Conservation (phyloP, 2,797 vertebrate genomes). For the Mormyrus proboscirostris region DNA sequence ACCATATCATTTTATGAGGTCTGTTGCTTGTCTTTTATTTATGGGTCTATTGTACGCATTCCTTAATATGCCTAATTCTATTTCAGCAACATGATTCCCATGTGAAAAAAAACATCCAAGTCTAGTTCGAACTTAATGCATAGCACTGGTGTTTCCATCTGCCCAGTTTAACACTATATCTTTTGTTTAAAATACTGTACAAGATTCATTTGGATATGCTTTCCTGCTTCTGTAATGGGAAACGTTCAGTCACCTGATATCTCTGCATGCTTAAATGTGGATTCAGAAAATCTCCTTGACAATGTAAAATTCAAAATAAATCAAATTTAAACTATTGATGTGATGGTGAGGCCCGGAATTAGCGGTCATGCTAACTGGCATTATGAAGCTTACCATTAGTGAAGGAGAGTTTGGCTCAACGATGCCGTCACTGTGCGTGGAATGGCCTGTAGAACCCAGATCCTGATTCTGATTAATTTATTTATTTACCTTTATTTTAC, state of each 20-base stretch:
- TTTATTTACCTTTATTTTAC: too few species aligned
- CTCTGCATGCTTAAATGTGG: background rate
- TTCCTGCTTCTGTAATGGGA: background rate
- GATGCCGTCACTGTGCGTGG: background rate
- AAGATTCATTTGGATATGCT: background rate
- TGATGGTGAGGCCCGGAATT: background rate
- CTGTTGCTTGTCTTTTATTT: background rate
- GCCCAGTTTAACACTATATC: too few species aligned
- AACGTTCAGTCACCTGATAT: background rate
- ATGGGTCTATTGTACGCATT: background rate
- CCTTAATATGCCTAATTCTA: background rate
- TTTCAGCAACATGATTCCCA: background rate
- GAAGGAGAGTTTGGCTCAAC: background rate
- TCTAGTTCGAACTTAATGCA: background rate
- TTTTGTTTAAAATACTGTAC: background rate
- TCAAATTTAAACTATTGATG: background rate
- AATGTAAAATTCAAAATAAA: background rate
- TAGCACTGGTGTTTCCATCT: background rate
- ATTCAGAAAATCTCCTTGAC: background rate
- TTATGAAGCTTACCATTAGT: background rate
- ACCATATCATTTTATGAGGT: background rate
- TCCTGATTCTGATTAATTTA: background rate
- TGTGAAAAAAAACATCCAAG: background rate
- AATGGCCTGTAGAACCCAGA: background rate
- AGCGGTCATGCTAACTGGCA: background rate